Conservation (phyloP, 2,888 invertebrate species). For the Prosopocoilus inquinatus region DNA sequence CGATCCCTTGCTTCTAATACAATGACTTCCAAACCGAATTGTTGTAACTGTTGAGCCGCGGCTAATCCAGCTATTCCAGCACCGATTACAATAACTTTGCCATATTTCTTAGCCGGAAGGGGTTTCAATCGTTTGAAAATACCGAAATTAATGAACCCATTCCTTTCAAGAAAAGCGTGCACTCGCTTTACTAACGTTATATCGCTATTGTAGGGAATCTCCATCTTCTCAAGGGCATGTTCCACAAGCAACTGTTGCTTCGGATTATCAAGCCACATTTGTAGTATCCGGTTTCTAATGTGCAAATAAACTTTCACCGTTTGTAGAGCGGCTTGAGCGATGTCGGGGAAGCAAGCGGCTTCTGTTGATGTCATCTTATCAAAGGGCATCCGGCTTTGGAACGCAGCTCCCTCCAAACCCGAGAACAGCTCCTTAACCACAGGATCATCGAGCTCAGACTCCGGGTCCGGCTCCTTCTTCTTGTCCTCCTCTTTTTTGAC, state of each 20-base stretch:
- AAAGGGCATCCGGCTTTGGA: constrained; percentile 90
- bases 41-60: constrained; percentile 91
- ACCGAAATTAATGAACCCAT: constrained; percentile 97
- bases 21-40: constrained; percentile 94
- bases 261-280: constrained; percentile 95
- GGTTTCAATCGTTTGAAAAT: constrained; percentile 86
- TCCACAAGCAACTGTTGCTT: constrained; percentile 87
- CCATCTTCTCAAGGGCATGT: constrained; percentile 76
- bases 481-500: constrained; percentile 53
- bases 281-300: constrained; percentile 85
- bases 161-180: constrained; percentile 89
- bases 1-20: constrained; percentile 86
- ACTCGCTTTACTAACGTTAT: constrained; percentile 77
- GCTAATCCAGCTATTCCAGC: constrained; percentile 91
- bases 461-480: constrained; percentile 62
- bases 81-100: constrained; percentile 64
- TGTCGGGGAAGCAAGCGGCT: constrained; percentile 90
- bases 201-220: constrained; percentile 92
- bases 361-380: constrained; percentile 94
- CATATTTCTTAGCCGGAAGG: constrained; percentile 62
- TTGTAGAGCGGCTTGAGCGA: constrained; percentile 77
- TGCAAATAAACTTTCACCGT: constrained; percentile 87
- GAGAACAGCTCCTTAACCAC: constrained; percentile 52
- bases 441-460: constrained; percentile 67
- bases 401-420: constrained; percentile 83